Base-by-base conservation (phyloP, 2,888 invertebrate species). In the Chrysodeixis includens region DNA sequence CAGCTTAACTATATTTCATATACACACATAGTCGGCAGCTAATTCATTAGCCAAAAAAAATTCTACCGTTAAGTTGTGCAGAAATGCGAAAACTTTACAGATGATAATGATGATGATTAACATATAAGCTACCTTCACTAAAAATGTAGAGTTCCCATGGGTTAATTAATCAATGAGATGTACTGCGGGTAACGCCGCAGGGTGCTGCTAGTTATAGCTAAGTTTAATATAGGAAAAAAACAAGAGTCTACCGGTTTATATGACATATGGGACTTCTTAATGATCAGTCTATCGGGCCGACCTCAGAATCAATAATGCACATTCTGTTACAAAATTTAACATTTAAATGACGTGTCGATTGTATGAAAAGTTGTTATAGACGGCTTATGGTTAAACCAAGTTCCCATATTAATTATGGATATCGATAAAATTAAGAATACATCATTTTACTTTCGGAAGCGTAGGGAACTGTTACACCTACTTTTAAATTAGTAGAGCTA, bases 171-270 rank as follows among this genome's bases (percentile, higher is more conserved):
- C 2, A 26, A 26, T 26, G 6, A 4, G 26, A 26, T 26, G 6
- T 4, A 26, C 26, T 26, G 26, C 26, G 6, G 26, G 26, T 26
- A 26, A 26, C 2, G 6, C 26, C 6, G 26, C 26, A 6, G 26
- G 26, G 6, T n/a, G n/a, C n/a, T n/a, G n/a, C n/a, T 26, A 40
- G n/a, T 40, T 40, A 40, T 40, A 71, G 63, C 53, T 70, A 59
- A 72, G 57, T 73, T 79, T 79, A 74, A 67, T 66, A 56, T 54
- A 53, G 40, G 65, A 56, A 66, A 69, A 76, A 72, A 74, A 66
- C 60, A 71, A 73, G 69, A 69, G 63, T 67, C 71, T 77, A 78
- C 83, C 79, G 77, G 77, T 78, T 78, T 56, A 40, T 59, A 62
- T 49, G 52, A 69, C 66, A 65, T 68, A 71, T 63, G 79, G 73